These are phyloP conservation scores for Sinhomidia bicolor DNA, from an alignment of 2,888 invertebrate species.

Conservation along the genomic window DNA sequence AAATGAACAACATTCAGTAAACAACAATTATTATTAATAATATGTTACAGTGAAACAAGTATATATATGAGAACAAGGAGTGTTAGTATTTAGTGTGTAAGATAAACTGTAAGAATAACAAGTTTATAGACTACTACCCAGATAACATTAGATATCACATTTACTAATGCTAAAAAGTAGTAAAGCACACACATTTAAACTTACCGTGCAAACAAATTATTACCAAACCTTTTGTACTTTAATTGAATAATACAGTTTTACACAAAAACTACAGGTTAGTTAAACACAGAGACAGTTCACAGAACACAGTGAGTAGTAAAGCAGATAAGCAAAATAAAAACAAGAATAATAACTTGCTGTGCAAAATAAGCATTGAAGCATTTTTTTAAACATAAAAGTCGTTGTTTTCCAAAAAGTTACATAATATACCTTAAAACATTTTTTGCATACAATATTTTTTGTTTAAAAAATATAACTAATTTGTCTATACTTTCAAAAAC, in stretches of 20 bases:
- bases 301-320: slow-evolving; percentile 41
- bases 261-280: slow-evolving; percentile 5
- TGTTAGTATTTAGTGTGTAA: slow-evolving; percentile 62
- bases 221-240: too few relatives aligned
- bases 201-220: slow-evolving; percentile 12
- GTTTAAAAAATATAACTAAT: too few relatives aligned
- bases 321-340: slow-evolving; percentile 38
- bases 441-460: not conserved
- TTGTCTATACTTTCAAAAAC: too few relatives aligned
- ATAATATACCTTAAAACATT: too few relatives aligned
- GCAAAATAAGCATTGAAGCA: slow-evolving; percentile 37
- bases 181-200: slow-evolving; percentile 6
- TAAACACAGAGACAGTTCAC: slow-evolving; percentile 11
- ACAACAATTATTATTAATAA: slow-evolving; percentile 37
- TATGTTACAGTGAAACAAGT: slow-evolving; percentile 37
- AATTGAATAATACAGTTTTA: not conserved
- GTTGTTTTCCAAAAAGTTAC: not conserved
- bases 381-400: not conserved
- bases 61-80: slow-evolving; percentile 35
- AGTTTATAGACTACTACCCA: not conserved
- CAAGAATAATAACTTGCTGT: too few relatives aligned
- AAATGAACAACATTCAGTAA: slow-evolving; percentile 33
- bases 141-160: not conserved
- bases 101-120: not conserved
- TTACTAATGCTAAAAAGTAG: not conserved